These are phyloP conservation scores for Terrapene triunguis DNA, from an alignment of 2,113 vertebrate genomes.

Conservation along the genomic window DNA sequence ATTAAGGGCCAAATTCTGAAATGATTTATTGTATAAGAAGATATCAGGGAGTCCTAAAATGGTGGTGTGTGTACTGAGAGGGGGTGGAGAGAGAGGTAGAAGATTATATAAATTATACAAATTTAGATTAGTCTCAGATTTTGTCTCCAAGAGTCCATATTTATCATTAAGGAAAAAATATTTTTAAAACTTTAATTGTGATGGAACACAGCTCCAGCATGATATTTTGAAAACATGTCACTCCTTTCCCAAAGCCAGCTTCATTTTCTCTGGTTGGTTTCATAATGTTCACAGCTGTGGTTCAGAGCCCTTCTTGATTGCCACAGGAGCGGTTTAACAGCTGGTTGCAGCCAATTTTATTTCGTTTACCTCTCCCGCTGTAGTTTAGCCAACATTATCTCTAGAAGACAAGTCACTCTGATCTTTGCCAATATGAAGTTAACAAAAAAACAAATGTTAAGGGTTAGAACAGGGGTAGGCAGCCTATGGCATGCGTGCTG, in stretches of 20 bases:
- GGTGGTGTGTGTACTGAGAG: no score
- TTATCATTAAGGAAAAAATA: neutral
- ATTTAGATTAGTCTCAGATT: neutral
- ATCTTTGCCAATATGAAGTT: neutral
- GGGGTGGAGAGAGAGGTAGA: neutral
- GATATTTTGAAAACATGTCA: neutral
- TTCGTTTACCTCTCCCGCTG: neutral
- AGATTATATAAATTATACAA: neutral
- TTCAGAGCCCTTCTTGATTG: slow-evolving; percentile 25
- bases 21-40: neutral
- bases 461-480: neutral
- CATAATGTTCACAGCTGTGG: neutral
- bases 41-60: neutral
- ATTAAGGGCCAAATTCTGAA: neutral
- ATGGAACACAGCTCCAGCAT: neutral
- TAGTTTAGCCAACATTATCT: neutral
- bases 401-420: neutral
- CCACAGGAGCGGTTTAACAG: neutral
- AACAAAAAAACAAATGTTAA: neutral
- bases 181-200: neutral
- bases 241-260: neutral
- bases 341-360: neutral
- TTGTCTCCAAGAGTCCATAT: neutral
- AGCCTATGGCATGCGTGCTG: no score
- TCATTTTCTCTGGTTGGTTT: neutral